Evolutionary conservation across 92 coral and sea anemone species (phyloP), one percentile per base, ranked within the genome.

Genomic region (Pocillopora grandis): DNA sequence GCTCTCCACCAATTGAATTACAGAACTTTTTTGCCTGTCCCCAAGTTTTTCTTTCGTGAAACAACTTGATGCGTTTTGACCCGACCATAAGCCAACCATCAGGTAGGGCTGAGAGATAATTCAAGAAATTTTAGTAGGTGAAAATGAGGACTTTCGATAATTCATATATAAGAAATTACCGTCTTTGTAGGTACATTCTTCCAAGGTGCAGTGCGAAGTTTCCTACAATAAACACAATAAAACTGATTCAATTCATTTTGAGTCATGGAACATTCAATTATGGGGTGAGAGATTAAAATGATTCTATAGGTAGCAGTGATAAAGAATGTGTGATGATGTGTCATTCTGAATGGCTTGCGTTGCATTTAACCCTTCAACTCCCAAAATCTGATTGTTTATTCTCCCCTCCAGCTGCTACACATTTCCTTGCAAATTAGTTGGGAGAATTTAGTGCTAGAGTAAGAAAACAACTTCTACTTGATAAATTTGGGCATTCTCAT

Each of bases 1-100:
- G 88, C 52, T 85, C 68, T 37, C 58, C 88, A 19, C 88, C 88
- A 14, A 77, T 66, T 37, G 88, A 85, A 49, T 78, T 42, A 69
- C 88, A 85, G 84, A 68, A 31, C 37, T 66, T 69, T 13, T 57
- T 37, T 16, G 88, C 88, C 21, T 78, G 77, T 20, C 18, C 56
- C 88, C 88, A 77, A 75, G 52, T 85, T 59, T 67, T 85, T 49
- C 49, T 85, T 11, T 21, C 62, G 16, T 31, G 12, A 74, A 85
- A 66, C 5, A 85, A 72, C 72, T 85, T 85, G 27, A 77, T 36
- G 36, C 37, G n/a, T 20, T 31, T 48, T 12, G 66, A 66, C 58
- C 66, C 75, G n/a, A 77, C 57, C 20, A 78, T 76, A 78, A 55
- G 59, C 88, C 88, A 85, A 9, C 84, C 79, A 55, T 78, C 84